A percentile compares a stretch with the other conserved stretches of the same genome.
Evolutionary conservation across 2,797 vertebrate species (phyloP).

Genomic region (Platalea minor): DNA sequence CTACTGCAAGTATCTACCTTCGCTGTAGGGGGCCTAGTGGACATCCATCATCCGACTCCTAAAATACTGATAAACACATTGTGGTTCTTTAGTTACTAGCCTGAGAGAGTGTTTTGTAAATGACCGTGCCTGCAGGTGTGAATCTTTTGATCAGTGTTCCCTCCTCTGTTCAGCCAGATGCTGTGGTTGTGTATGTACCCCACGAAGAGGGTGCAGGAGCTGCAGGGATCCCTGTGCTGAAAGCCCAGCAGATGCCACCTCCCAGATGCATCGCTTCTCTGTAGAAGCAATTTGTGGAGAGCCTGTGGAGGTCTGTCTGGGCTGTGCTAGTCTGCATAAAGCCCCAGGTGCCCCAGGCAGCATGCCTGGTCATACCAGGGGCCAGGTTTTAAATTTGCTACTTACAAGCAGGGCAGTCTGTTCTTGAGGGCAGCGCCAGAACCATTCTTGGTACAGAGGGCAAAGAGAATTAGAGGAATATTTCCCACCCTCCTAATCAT

Average conservation of each 20-base stretch:
- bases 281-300: not conserved
- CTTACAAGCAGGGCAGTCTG: fast-evolving
- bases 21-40: fast-evolving
- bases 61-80: not conserved
- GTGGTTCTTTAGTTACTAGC: not conserved
- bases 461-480: not conserved
- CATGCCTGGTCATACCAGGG: fast-evolving
- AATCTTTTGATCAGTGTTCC: not conserved
- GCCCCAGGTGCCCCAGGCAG: not conserved
- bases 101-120: not conserved
- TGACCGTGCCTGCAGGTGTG: not conserved
- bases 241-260: not conserved
- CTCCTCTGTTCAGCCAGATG: not conserved
- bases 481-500: not conserved
- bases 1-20: not conserved
- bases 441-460: not conserved
- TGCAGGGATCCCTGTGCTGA: not conserved
- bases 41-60: not conserved
- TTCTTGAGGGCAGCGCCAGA: not conserved
- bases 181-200: not conserved
- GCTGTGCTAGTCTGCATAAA: not conserved
- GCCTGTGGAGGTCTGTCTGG: not conserved
- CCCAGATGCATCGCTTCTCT: not conserved
- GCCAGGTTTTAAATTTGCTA: not conserved
- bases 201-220: fast-evolving